These are phyloP conservation scores for Uloborus plumipes DNA, from an alignment of 2,888 invertebrate genomes.

Conservation along the genomic window DNA sequence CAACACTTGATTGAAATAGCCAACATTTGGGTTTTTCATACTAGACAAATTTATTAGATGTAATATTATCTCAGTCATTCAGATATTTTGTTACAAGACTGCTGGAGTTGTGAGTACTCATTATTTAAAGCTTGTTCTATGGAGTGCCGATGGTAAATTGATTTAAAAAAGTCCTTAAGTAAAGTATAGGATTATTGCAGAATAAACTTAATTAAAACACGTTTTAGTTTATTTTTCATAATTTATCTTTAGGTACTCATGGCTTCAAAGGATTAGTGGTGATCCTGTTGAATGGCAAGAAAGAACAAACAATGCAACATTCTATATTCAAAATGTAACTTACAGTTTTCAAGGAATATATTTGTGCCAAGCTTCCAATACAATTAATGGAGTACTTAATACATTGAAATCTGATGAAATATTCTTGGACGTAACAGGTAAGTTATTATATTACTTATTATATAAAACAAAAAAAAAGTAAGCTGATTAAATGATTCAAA, in stretches of 20 bases:
- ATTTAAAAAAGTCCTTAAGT: too few species aligned
- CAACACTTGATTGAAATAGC: background rate
- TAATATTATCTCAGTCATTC: too few species aligned
- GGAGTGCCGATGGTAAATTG: too few species aligned
- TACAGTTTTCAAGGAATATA: constrained; percentile 88
- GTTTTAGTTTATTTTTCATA: background rate
- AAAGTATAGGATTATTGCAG: too few species aligned
- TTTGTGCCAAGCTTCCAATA: constrained; percentile 86
- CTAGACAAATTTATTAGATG: background rate
- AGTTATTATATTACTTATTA: background rate
- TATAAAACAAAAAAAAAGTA: too few species aligned
- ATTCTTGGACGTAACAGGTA: constrained; percentile 66
- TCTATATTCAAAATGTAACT: constrained; percentile 86
- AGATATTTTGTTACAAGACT: too few species aligned
- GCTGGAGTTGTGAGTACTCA: background rate
- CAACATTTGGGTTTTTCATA: background rate
- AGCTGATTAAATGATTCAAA: too few species aligned
- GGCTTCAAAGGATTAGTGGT: constrained; percentile 78
- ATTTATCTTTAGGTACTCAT: constrained; percentile 77
- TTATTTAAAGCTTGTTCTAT: too few species aligned
- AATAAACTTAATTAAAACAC: too few species aligned
- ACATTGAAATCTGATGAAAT: constrained; percentile 78
- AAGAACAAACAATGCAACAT: constrained; percentile 67
- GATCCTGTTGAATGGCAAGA: constrained; percentile 67
- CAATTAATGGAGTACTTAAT: constrained; percentile 84